Evolutionary conservation across 2,113 vertebrate genomes (phyloP), one percentile per base, ranked within the genome.

Genomic region (Lagopus muta): DNA sequence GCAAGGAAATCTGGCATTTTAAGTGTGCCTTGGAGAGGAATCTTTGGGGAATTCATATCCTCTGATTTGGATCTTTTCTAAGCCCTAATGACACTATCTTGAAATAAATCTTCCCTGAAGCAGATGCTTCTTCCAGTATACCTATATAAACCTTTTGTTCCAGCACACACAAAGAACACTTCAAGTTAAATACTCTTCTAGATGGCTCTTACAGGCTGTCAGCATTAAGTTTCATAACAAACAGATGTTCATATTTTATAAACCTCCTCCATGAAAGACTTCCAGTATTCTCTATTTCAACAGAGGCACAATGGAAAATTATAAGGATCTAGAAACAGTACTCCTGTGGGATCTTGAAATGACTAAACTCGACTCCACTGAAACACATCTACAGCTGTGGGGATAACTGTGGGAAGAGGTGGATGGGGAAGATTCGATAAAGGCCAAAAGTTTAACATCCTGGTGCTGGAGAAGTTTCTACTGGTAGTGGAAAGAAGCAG

Each of bases 181-280:
- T 90, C 1, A 14, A 91, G 73, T 95, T 96, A 92, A 91, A 91
- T 78, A 55, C 73, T 95, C 71, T 81, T 91, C 73, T 95, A 82
- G 57, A 94, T 88, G 90, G 24, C 43, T 94, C 73, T 94, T 83
- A 72, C 40, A 92, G 92, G 72, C 88, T 90, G 82, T 91, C 88
- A 92, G 90, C 62, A 84, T 83, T 91, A 90, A 86, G 86, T 96
- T 97, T 92, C 95, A 86, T 92, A 94, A 95, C 85, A 94, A 97
- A 92, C 91, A 95, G 93, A 92, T 95, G 89, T 92, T 93, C 91
- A 77, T 88, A 92, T 94, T 94, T 96, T 91, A 94, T 95, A 96
- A 92, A 34, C 60, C 60, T 95, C 55, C 72, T 87, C 47, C 50
- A 85, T 92, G 83, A 93, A 93, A 93, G 64, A 71, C 85, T 92